Evolutionary conservation across 1,140 invertebrate species (phyloP).

Genomic region (Meloidogyne floridensis): DNA sequence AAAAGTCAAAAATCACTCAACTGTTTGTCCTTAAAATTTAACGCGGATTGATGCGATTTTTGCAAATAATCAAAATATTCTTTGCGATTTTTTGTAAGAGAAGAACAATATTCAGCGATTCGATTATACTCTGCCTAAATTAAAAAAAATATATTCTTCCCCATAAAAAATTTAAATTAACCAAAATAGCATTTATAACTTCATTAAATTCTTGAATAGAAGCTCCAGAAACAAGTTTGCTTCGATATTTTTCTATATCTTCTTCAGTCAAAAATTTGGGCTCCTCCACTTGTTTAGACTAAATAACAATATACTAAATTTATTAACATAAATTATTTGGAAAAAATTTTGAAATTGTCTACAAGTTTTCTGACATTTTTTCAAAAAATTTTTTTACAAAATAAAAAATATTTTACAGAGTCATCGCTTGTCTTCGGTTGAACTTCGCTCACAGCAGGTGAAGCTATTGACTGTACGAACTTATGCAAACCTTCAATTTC

Average conservation of each 20-base stretch:
- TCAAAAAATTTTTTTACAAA: no score
- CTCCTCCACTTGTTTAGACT: background rate
- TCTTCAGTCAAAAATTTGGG: background rate
- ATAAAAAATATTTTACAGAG: no score
- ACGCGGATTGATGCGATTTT: slow-evolving; percentile 8
- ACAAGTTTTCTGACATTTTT: background rate
- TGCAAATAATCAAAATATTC: background rate
- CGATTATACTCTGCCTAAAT: background rate
- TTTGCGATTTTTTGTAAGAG: background rate
- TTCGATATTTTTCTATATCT: background rate
- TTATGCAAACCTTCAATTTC: slow-evolving; percentile 7
- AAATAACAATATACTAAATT: background rate
- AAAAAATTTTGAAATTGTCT: background rate
- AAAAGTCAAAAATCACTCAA: background rate
- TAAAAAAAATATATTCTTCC: background rate
- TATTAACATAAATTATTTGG: no score
- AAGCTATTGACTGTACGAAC: background rate
- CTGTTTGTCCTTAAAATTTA: background rate
- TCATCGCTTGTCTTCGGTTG: background rate
- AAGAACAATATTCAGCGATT: background rate
- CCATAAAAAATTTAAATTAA: background rate
- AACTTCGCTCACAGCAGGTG: background rate
- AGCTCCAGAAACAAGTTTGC: background rate
- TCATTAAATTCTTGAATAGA: background rate
- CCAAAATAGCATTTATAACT: slow-evolving; percentile 4